Evolutionary conservation across 2,888 invertebrate species (phyloP), one percentile per base, ranked within the genome.

Genomic region (Lasius platythorax): DNA sequence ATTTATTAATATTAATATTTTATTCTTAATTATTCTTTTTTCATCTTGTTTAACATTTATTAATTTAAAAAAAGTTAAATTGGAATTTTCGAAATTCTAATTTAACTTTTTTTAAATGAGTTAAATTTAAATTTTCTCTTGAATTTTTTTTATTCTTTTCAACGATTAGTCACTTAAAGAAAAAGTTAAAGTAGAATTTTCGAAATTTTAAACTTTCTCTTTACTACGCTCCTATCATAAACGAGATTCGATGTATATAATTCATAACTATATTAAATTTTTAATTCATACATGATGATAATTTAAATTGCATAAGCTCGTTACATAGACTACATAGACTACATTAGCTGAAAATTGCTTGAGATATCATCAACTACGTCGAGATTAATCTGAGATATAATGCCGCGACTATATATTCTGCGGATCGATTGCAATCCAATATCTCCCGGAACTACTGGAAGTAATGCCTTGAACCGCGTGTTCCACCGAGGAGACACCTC

Each of bases 331-430:
- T 4, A 30, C n/a, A 58, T 68, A 56, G 23, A 23, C 23, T 76
- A 30, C 18, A 15, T 33, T 43, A 72, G 4, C 9, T 50, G 5
- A 0, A 58, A 70, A 70, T 78, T 67, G 15, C n/a, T 18, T 56
- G 11, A 12, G 70, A 78, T 58, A 58, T 70, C 30, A 43, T 75
- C 64, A 64, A 30, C 4, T 53, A 53, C 5, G 3, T 72, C 18
- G 70, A 70, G 56, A n/a, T 78, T 78, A 70, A 76, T 66, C n/a
- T 53, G 40, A 40, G 15, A 72, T 15, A 8, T 18, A 30, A 79
- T 70, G 58, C 0, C 23, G 43, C 50, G 33, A 23, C 58, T 70
- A 23, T 56, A 58, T 70, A 43, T 43, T 23, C 46, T 15, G 12
- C 5, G n/a, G 33, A 79, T 79, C 12, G 58, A 79, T 72, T 58